Evolutionary conservation across 2,113 vertebrate genomes (phyloP), one percentile per base, ranked within the genome.

Genomic region (Mesoclemmys tuberculata): DNA sequence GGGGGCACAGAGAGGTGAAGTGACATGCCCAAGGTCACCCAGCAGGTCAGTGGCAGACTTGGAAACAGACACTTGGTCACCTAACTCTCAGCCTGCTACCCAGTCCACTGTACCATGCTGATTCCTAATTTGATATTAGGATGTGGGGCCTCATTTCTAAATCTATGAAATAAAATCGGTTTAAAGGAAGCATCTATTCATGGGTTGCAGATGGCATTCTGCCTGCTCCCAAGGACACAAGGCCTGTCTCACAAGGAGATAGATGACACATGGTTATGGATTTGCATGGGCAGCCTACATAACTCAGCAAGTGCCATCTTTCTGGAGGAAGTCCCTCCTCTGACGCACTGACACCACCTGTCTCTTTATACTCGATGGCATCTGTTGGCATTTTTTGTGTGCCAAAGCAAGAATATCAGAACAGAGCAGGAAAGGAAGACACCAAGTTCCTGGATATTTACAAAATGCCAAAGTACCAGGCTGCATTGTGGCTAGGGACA

Each of bases 241-340:
- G 96, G 87, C 5, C 84, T 85, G 95, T 75, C 91, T 97, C 97
- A 68, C 91, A 90, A 84, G 92, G 92, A 96, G 96, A 92, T 48
- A 44, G 89, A 71, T 96, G 97, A 51, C 97, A 95, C 95, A 74
- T 10, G 87, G 93, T 79, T 5, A 84, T 29, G 95, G 96, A 95
- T 96, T 88, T 96, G 95, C 95, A 97, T 4, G 95, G 96, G 95
- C 97, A 97, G 96, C 97, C 96, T 89, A 96, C 96, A 93, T 88
- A 92, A 85, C 95, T 82, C 96, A 92, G 94, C 92, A 78, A 96
- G 96, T 93, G 96, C 95, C 97, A 93, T 93, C 88, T 95, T 97
- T 90, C 94, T 98, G 97, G 97, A 98, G 97, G 97, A 97, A 97
- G 97, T 97, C 96, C 97, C 97, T 97, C 95, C 93, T 97, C 96